Base-by-base conservation (phyloP, 1,140 invertebrate genomes). In the Aphis gossypii region DNA sequence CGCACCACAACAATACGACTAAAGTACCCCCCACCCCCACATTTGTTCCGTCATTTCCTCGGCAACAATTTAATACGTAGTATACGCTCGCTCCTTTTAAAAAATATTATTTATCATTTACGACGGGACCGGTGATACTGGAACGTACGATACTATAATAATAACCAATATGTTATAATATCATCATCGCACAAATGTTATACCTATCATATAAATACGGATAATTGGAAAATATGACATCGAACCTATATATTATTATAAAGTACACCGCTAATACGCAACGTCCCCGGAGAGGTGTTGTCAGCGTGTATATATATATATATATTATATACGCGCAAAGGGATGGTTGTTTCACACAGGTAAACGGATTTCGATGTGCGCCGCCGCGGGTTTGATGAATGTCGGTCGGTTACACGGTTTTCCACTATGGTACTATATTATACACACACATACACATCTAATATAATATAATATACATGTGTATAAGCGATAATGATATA, bases 331-430 rank as follows among this genome's bases (percentile, higher is more conserved):
- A n/a, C 11, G 60, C 60, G 30, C 14, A 76, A 14, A 18, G 60
- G 60, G 60, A 18, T 76, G 60, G n/a, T 76, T 30, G 56, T 60
- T 76, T 18, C 60, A 14, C 60, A 60, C 83, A 87, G 86, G 86
- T 87, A 88, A 88, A 88, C 86, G 86, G 44, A 30, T 35, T 88
- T 35, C 30, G 30, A 76, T 76, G 60, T n/a, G 86, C 86, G 86
- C 44, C 60, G 60, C 60, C 30, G 0, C n/a, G 23, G 48, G 54
- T 60, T 90, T 90, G 89, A 90, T 44, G 89, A 35, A 90, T 88
- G 86, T 88, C 89, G 35, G 54, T 60, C 51, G 89, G 25, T 1
- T 90, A 90, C 89, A 90, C 54, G 54, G 54, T 90, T 90, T 90
- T 90, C 89, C 89, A 90, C 89, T 90, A 90, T 51, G 21, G 86